Percentiles rank a stretch among this genome's conserved stretches.
Evolutionary conservation across 2,113 vertebrate species (phyloP).

Genomic region (Lynx canadensis): DNA sequence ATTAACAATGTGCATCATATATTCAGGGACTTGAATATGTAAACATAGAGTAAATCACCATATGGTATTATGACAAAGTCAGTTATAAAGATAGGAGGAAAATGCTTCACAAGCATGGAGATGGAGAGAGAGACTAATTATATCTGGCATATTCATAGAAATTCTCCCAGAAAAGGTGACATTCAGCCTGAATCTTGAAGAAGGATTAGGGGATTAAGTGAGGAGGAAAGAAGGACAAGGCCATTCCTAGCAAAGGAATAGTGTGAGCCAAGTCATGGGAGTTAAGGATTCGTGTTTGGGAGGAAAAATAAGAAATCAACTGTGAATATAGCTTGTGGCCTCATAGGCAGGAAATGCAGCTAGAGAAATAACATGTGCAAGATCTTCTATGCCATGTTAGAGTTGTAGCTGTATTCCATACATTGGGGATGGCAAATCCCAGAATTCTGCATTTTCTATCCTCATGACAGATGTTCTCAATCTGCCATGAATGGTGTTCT

Average conservation of each 20-base stretch:
- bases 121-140: slow-evolving; percentile 17
- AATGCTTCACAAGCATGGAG: neutral
- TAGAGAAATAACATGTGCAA: neutral
- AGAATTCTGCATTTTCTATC: no score
- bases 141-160: neutral
- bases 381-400: neutral
- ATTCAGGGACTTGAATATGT: neutral
- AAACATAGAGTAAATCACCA: slow-evolving; percentile 51
- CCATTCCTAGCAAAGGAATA: neutral
- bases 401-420: neutral
- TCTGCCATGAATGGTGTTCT: neutral
- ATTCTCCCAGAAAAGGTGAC: neutral
- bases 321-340: neutral
- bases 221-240: neutral
- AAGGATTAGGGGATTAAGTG: neutral
- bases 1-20: neutral
- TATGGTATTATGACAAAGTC: neutral
- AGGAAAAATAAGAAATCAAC: neutral
- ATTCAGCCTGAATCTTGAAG: neutral
- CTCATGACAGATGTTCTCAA: neutral
- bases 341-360: neutral
- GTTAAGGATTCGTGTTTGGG: neutral
- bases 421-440: neutral
- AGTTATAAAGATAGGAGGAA: slow-evolving; percentile 5
- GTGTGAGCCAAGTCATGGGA: neutral